Percentiles rank a stretch among this genome's conserved stretches.
Evolutionary conservation across 2,113 vertebrate species (phyloP).

Genomic region (Oryzias javanicus): DNA sequence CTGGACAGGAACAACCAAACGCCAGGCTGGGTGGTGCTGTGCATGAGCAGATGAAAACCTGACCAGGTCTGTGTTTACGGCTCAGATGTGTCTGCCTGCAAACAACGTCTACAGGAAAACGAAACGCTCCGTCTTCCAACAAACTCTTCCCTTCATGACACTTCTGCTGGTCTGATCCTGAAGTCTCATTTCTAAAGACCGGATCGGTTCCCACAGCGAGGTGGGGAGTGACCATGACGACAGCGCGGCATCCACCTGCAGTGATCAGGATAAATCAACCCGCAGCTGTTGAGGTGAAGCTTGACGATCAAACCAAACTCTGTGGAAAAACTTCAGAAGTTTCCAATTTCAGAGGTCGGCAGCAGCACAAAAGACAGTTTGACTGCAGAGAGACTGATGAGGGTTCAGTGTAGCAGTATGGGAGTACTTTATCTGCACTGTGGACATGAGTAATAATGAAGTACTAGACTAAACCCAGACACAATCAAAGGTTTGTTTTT

Average conservation of each 20-base stretch:
- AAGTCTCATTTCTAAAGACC: constrained; percentile 3
- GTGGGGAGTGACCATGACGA: constrained; percentile 1
- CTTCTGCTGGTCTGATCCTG: constrained; percentile 23
- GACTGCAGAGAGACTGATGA: neutral
- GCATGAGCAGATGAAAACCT: too few relatives aligned
- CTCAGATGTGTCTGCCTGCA: constrained; percentile 13
- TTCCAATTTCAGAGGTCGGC: too few relatives aligned
- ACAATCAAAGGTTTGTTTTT: too few relatives aligned
- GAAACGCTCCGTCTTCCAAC: constrained; percentile 31
- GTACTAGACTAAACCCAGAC: too few relatives aligned
- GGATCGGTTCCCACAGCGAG: constrained; percentile 19
- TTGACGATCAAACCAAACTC: too few relatives aligned
- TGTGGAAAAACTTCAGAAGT: too few relatives aligned
- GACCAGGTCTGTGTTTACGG: constrained; percentile 3
- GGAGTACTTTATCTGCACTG: too few relatives aligned
- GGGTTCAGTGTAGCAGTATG: too few relatives aligned
- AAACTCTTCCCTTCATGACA: constrained; percentile 16
- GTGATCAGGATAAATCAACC: too few relatives aligned
- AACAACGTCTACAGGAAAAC: constrained; percentile 16
- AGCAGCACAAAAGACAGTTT: neutral
- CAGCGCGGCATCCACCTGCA: too few relatives aligned
- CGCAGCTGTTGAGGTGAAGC: neutral
- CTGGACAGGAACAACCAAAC: constrained; percentile 9
- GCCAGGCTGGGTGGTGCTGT: too few relatives aligned
- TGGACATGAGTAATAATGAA: too few relatives aligned